phyloP scores from a whole-genome alignment of 2,797 vertebrate species.

The Argyrosomus regius region DNA sequence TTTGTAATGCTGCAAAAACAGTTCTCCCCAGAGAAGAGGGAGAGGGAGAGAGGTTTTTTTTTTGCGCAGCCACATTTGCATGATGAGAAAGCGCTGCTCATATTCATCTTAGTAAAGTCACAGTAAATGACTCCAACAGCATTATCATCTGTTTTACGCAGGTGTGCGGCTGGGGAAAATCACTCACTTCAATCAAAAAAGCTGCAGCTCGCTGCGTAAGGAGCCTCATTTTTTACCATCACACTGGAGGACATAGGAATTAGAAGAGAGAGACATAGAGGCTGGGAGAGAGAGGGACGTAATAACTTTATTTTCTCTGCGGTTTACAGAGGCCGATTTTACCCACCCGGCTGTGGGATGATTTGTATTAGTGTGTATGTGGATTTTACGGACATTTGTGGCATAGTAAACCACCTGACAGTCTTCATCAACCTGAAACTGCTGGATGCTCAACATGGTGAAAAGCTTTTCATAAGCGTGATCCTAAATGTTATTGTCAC shows the following conservation, averaged over 20 bases:
- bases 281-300: constrained; percentile 46
- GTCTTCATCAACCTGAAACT: constrained; percentile 35
- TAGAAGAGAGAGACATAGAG: constrained; percentile 60
- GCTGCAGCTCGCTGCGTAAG: constrained; percentile 84
- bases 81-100: constrained; percentile 79
- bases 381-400: constrained; percentile 18
- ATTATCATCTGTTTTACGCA: constrained; percentile 83
- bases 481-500: constrained; percentile 30
- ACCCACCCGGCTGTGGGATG: constrained; percentile 30
- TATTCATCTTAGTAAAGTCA: constrained; percentile 83
- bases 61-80: constrained; percentile 74
- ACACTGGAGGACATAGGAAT: constrained; percentile 76
- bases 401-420: constrained; percentile 28
- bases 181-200: constrained; percentile 83
- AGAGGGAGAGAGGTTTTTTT: constrained; percentile 63
- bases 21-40: constrained; percentile 67
- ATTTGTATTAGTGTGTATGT: constrained; percentile 42
- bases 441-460: constrained; percentile 18
- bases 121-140: constrained; percentile 82
- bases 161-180: constrained; percentile 77
- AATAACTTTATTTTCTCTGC: constrained; percentile 74
- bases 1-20: constrained; percentile 72
- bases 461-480: constrained; percentile 19
- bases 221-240: constrained; percentile 91
- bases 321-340: constrained; percentile 50